Evolutionary conservation across 2,113 vertebrate species (phyloP).

Genomic region (Perccottus glenii): DNA sequence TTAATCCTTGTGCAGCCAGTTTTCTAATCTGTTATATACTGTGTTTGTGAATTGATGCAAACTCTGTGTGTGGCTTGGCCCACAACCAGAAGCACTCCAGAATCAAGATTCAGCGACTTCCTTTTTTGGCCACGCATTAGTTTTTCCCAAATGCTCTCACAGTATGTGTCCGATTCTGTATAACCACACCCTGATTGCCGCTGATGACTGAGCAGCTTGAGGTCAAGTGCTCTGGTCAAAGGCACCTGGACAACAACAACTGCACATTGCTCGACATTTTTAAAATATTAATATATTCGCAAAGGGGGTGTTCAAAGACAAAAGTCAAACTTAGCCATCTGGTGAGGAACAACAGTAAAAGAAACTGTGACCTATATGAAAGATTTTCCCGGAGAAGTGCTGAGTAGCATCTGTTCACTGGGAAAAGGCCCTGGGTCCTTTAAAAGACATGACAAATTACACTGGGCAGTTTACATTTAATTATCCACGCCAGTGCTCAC

Average conservation of each 20-base stretch:
- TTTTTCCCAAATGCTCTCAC: constrained; percentile 6
- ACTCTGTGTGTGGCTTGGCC: too few relatives aligned
- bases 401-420: constrained; percentile 81
- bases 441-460: constrained; percentile 81
- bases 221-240: constrained; percentile 37
- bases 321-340: constrained; percentile 71
- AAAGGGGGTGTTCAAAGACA: constrained; percentile 61
- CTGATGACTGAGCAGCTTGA: constrained; percentile 32
- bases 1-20: too few relatives aligned
- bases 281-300: constrained; percentile 47
- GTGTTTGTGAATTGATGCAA: too few relatives aligned
- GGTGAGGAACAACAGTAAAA: constrained; percentile 60
- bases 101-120: background rate
- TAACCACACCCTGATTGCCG: constrained; percentile 6
- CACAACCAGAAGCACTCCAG: background rate
- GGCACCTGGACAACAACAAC: constrained; percentile 36
- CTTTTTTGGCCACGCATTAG: background rate
- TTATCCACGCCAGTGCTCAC: constrained; percentile 75
- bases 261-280: constrained; percentile 35
- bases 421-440: constrained; percentile 76
- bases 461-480: constrained; percentile 81
- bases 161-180: background rate
- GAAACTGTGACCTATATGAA: constrained; percentile 79
- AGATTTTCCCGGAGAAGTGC: constrained; percentile 74
- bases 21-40: too few relatives aligned